These are phyloP conservation scores for Chaetodon trifasciatus DNA, from an alignment of 2,797 vertebrate genomes.

Conservation along the genomic window DNA sequence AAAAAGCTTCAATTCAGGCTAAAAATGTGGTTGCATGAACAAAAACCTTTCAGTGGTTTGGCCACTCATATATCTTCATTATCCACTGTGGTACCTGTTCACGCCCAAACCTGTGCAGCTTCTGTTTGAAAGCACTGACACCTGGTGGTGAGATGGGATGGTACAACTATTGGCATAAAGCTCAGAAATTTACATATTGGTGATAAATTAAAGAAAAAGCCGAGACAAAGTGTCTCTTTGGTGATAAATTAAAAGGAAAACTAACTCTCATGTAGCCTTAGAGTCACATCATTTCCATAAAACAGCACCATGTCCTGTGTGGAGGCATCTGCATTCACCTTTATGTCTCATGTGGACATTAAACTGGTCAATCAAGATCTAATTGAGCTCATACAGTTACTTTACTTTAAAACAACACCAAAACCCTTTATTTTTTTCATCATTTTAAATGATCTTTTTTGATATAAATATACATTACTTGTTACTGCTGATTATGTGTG, in stretches of 20 bases:
- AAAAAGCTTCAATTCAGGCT: constrained; percentile 5
- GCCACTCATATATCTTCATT: background rate
- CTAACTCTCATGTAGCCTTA: background rate
- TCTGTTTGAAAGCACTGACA: constrained; percentile 66
- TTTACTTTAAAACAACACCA: background rate
- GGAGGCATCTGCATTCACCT: background rate
- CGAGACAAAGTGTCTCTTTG: background rate
- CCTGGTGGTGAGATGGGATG: constrained; percentile 52
- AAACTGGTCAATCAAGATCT: background rate
- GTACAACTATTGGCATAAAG: background rate
- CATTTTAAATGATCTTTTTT: background rate
- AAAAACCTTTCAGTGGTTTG: background rate
- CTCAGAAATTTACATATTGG: background rate
- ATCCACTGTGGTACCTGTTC: background rate
- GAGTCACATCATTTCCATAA: background rate
- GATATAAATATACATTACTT: background rate
- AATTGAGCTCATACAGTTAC: background rate
- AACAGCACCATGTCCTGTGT: background rate
- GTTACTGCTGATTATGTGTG: background rate
- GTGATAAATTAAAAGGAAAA: too few relatives aligned
- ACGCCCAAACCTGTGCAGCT: background rate
- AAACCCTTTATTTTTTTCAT: background rate
- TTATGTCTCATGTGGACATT: background rate
- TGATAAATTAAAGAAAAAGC: background rate
- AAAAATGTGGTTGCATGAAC: constrained; percentile 1